Base-by-base conservation (phyloP, 2,888 invertebrate genomes). In the Phoenoteleia sp. region DNA sequence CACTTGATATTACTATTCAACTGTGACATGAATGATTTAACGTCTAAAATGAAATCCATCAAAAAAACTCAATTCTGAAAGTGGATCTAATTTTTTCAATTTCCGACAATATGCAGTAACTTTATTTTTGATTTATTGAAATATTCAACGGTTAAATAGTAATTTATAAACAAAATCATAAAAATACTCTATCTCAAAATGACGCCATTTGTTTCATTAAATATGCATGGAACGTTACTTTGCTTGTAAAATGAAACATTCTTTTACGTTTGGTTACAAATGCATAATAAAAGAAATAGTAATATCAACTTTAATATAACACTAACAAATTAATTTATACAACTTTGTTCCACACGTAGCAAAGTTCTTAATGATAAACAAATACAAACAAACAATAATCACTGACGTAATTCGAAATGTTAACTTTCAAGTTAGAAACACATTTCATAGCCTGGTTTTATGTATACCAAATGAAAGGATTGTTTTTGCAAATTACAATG, bases 1-100 rank as follows among this genome's bases (percentile, higher is more conserved):
- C 45, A 62, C 15, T 62, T 27, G 23, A 21, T 42, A 62, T 62
- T 27, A 45, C 25, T 6, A 27, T 62, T 36, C 45, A 17, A n/a
- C 15, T 17, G 27, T 62, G 62, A 27, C 21, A 66, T 19, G 33
- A 56, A 29, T 33, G 33, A 56, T 56, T 56, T 29, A 56, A 17
- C n/a, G 11, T 19, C 29, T 17, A 15, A 56, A 56, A 23, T 11
- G 27, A 25, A 27, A 27, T 54, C n/a, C 11, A 54, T 54, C 27
- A 36, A 36, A 36, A 36, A 7, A 36, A 7, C 36, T 5, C 11
- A 11, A 9, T 36, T 36, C 11, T 11, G 13, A 36, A 5, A 11
- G 2, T 36, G 11, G 4, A 11, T 36, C 11, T 17, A 15, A 1
- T 25, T 27, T 54, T 54, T 27, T 13, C n/a, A n/a, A n/a, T n/a